Evolutionary conservation across 2,888 invertebrate species (phyloP).

Genomic region (Therioaphis trifolii): DNA sequence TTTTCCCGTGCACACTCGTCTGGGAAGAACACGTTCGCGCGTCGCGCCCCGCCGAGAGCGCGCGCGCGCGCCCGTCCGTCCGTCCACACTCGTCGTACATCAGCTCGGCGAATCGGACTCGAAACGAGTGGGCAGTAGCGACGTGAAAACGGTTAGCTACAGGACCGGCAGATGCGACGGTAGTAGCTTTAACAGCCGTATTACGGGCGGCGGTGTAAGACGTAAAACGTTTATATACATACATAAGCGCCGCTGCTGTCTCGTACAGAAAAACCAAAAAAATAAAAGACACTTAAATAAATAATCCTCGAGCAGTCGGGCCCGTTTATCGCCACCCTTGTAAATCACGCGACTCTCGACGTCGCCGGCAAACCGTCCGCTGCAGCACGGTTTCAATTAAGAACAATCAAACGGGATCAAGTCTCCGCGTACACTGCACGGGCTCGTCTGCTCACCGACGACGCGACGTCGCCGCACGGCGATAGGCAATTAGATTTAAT

Average conservation of each 20-base stretch:
- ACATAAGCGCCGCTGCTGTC: constrained; percentile 51
- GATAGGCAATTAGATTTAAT: too few relatives aligned
- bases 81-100: too few relatives aligned
- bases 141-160: constrained; percentile 8
- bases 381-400: constrained; percentile 33
- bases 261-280: constrained; percentile 42
- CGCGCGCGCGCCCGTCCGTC: too few relatives aligned
- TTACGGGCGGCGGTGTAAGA: too few relatives aligned
- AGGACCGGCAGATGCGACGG: too few relatives aligned
- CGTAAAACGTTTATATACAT: constrained; percentile 16
- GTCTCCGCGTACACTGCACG: too few relatives aligned
- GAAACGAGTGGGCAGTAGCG: not conserved
- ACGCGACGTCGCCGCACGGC: too few relatives aligned
- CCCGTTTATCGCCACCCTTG: constrained; percentile 45
- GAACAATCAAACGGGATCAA: constrained; percentile 45
- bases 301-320: constrained; percentile 48
- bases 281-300: constrained; percentile 48
- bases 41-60: too few relatives aligned
- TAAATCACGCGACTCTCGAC: constrained; percentile 54
- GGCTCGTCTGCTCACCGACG: too few relatives aligned
- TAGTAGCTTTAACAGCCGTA: too few relatives aligned
- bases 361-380: not conserved
- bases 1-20: too few relatives aligned
- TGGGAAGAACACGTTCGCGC: too few relatives aligned
- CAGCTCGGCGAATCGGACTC: not conserved